Base-by-base conservation (phyloP, 2,113 vertebrate species). In the Phyllostomus discolor region DNA sequence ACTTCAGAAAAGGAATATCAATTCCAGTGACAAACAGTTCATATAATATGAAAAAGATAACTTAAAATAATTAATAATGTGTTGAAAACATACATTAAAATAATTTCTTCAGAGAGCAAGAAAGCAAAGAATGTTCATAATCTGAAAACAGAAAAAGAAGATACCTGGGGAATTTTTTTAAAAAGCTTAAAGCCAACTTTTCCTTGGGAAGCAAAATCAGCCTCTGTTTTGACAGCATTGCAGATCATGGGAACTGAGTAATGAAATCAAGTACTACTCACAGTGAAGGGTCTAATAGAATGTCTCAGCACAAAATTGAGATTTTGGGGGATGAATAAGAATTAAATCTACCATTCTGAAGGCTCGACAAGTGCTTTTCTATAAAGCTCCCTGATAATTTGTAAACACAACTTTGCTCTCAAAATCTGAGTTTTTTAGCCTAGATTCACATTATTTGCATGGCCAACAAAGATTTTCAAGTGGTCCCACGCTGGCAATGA, bases 111-210 rank as follows among this genome's bases (percentile, higher is more conserved):
- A 62, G 73, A 62, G 1, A 94, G 2, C 11, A 91, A 93, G 38
- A 89, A 94, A 50, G 33, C 22, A 93, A 97, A 90, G 10, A 86
- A 86, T 93, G 35, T 48, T 66, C 62, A 67, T 28, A 95, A 81
- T 31, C 59, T 62, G 7, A 59, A 96, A 95, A 84, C 2, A 90
- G 24, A 43, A 90, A 90, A 90, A 62, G 52, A 83, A 83, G 9
- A 81, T 7, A 85, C 17, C 50, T 72, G 26, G 38, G 57, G 90
- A 80, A 70, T 92, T 62, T 26, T 46, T 95, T 35, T 28, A 2
- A 28, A 88, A 80, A 69, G 33, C 8, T 31, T 12, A 16, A 91
- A 91, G 59, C 48, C 69, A 96, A 35, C 4, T 62, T 90, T 72
- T 62, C 7, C 41, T 17, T 8, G 73, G 35, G n/a, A 96, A 91